Base-by-base conservation (phyloP, 2,797 vertebrate genomes). In the Muscicapa comitata region DNA sequence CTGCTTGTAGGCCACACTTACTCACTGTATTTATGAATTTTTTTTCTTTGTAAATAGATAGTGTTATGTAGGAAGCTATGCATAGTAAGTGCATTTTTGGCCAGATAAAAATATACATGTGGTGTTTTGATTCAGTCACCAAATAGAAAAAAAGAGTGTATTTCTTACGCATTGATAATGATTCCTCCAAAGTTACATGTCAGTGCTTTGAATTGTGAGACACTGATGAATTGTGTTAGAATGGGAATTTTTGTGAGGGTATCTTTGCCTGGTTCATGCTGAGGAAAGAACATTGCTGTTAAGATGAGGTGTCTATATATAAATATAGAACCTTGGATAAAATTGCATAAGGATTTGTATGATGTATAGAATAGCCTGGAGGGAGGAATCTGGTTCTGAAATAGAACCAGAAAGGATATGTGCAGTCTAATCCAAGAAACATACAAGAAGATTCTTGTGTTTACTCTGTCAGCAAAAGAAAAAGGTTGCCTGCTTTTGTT, bases 281-380 rank as follows among this genome's bases (percentile, higher is more conserved):
- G 29, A 79, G 38, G 35, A 38, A 92, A 61, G 42, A 89, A 54
- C 6, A 2, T 31, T 89, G 42, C 50, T 89, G 5, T 83, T 94
- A 63, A 67, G 74, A 76, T 93, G 73, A 95, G 38, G 45, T 87
- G 53, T 76, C 57, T 82, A 35, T 35, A 35, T 35, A 45, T 92
- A 96, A 90, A 94, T 84, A 85, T 71, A 94, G 90, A 96, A 76
- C 50, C 35, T 6, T 3, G 59, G 59, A 78, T 96, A 86, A 94
- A 94, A 93, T 84, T 91, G 66, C 80, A 40, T 92, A 92, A 79
- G 83, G 48, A 81, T 92, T 95, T 94, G 42, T 91, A 82, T 79
- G 83, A 93, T 93, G 76, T 94, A 89, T 93, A 65, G 91, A 94
- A 82, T 86, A 0, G 17, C 90, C 68, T 76, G 28, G 65, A 88